Percentiles rank a stretch among this genome's conserved stretches.
phyloP scores from a whole-genome alignment of 2,113 vertebrate genomes.

The Tachuris rubrigastra region DNA sequence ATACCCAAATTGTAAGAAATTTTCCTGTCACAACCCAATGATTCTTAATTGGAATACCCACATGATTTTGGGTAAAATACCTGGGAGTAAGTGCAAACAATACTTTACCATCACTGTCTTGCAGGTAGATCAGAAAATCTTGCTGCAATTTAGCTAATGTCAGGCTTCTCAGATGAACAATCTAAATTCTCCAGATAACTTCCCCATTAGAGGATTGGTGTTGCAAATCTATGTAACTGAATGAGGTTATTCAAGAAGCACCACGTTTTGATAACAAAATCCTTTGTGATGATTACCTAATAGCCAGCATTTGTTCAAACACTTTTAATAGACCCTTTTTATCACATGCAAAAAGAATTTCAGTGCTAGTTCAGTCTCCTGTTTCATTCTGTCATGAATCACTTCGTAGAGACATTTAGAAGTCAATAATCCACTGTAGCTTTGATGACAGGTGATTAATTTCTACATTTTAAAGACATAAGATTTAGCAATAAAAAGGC shows the following conservation, averaged over 20 bases:
- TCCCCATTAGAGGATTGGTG: slow-evolving; percentile 41
- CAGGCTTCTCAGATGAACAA: slow-evolving; percentile 64
- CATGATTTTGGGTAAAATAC: background rate
- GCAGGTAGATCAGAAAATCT: slow-evolving; percentile 23
- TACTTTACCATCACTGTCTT: background rate
- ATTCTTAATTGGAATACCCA: background rate
- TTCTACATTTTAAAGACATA: slow-evolving; percentile 87
- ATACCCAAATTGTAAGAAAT: background rate
- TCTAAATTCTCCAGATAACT: slow-evolving; percentile 66
- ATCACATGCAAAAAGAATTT: slow-evolving; percentile 79
- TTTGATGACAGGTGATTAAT: slow-evolving; percentile 88
- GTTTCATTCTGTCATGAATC: slow-evolving; percentile 85
- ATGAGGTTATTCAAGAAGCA: slow-evolving; percentile 72
- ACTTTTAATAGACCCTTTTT: slow-evolving; percentile 80
- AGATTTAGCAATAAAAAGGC: slow-evolving; percentile 87
- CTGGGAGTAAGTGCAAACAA: background rate
- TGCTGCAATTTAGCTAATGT: slow-evolving; percentile 14
- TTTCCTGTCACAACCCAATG: background rate
- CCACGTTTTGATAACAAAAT: slow-evolving; percentile 77
- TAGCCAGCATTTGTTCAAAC: slow-evolving; percentile 78
- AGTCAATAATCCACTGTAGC: slow-evolving; percentile 86
- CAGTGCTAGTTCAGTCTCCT: slow-evolving; percentile 78
- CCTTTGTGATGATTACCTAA: slow-evolving; percentile 81
- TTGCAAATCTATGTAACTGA: slow-evolving; percentile 55
- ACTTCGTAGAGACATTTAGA: slow-evolving; percentile 85